Evolutionary conservation across 2,113 vertebrate species (phyloP).

Genomic region (Macaca fascicularis): DNA sequence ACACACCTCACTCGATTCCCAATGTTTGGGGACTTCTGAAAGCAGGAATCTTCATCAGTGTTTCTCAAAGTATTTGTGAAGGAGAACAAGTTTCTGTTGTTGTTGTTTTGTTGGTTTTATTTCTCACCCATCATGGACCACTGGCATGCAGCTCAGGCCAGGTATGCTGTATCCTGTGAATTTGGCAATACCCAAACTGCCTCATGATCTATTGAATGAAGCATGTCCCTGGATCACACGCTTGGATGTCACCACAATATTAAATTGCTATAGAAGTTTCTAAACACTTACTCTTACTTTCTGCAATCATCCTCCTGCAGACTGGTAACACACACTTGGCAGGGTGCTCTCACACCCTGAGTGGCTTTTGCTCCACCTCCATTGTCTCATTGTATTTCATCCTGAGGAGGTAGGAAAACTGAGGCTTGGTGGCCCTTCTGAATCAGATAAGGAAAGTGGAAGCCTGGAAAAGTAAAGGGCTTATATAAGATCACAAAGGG

Average conservation of each 20-base stretch:
- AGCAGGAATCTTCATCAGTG: neutral
- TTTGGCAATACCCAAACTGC: neutral
- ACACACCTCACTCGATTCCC: neutral
- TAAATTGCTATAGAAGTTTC: neutral
- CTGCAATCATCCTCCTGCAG: neutral
- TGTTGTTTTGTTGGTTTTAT: neutral
- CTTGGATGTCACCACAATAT: neutral
- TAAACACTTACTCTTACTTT: neutral
- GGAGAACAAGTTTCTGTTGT: neutral
- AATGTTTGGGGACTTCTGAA: neutral
- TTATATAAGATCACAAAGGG: neutral
- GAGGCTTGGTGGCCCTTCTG: neutral
- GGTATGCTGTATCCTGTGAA: rapidly evolving
- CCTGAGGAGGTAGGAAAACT: neutral
- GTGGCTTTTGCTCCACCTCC: neutral
- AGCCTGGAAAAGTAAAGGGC: neutral
- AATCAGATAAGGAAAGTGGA: neutral
- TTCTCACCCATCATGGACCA: neutral
- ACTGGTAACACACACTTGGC: neutral
- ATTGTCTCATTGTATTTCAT: neutral
- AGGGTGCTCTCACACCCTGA: neutral
- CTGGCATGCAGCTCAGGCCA: neutral
- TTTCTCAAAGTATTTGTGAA: neutral
- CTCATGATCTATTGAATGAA: neutral
- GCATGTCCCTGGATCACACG: neutral